phyloP scores from a whole-genome alignment of 2,113 vertebrate genomes.

The Notothenia rossii region DNA sequence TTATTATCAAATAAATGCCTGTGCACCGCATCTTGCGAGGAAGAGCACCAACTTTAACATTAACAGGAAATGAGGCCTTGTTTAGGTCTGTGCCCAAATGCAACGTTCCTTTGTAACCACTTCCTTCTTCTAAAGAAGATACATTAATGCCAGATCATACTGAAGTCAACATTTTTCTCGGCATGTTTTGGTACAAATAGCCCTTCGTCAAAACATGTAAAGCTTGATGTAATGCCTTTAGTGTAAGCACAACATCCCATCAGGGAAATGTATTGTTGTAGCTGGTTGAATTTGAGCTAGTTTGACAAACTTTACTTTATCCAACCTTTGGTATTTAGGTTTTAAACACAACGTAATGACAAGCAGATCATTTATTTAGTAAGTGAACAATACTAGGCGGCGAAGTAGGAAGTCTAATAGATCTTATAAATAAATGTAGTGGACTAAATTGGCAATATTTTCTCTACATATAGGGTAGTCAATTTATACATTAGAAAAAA shows the following conservation, averaged over 20 bases:
- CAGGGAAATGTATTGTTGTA: neutral
- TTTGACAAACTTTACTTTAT: neutral
- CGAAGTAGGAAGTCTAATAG: neutral
- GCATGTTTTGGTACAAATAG: neutral
- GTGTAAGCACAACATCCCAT: no score
- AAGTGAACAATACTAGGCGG: neutral
- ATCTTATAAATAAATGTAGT: neutral
- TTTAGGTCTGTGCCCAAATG: neutral
- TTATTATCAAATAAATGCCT: constrained; percentile 1
- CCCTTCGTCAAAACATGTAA: neutral
- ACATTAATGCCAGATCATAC: neutral
- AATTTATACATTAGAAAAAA: neutral
- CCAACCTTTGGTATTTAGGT: neutral
- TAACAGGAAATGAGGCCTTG: constrained; percentile 60
- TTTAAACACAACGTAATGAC: no score
- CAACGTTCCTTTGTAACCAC: neutral
- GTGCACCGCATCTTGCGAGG: neutral
- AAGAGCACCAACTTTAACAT: neutral
- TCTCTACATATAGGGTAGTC: neutral
- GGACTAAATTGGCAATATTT: neutral
- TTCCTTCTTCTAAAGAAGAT: constrained; percentile 42
- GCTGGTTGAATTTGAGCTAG: neutral
- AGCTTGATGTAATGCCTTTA: neutral
- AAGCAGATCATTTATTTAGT: neutral
- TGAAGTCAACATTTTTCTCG: no score